These are phyloP conservation scores for Sarcophilus harrisii DNA, from an alignment of 2,797 vertebrate genomes.

Conservation along the genomic window DNA sequence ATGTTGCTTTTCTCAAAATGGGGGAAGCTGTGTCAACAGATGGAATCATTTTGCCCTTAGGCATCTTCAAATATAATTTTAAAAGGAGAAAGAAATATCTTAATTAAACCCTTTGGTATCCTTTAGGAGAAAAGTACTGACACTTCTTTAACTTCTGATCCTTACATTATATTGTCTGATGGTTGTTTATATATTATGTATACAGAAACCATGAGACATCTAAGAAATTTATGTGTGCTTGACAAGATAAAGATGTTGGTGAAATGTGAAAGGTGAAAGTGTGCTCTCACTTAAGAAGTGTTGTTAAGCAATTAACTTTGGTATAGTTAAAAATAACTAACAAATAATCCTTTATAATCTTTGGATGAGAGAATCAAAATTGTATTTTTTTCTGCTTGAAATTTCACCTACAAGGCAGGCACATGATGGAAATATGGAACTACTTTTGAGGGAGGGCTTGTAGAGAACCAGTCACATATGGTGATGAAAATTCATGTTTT, in stretches of 20 bases:
- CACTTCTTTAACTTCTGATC: slow-evolving; percentile 4
- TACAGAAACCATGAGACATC: slow-evolving; percentile 6
- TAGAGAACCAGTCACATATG: background rate
- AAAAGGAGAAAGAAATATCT: background rate
- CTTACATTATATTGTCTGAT: slow-evolving; percentile 24
- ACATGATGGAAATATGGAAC: background rate
- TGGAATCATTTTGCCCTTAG: background rate
- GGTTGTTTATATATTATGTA: background rate
- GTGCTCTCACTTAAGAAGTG: slow-evolving; percentile 14
- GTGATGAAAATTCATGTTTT: slow-evolving; percentile 34
- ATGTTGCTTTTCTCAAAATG: background rate
- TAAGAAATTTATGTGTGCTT: slow-evolving; percentile 29
- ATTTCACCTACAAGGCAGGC: slow-evolving; percentile 28
- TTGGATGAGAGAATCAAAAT: slow-evolving; percentile 18
- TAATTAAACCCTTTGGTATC: background rate
- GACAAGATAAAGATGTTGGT: slow-evolving; percentile 27
- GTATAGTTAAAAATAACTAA: background rate
- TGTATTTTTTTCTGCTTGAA: slow-evolving; percentile 46
- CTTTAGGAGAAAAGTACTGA: background rate
- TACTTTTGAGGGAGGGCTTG: background rate
- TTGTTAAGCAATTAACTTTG: slow-evolving; percentile 15
- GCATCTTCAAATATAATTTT: background rate
- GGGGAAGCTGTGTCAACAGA: background rate
- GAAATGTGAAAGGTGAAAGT: background rate
- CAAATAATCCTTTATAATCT: background rate